Percentiles rank a stretch among this genome's conserved stretches.
These are phyloP conservation scores for Avahi laniger DNA, from an alignment of 2,797 vertebrate species.

Conservation along the genomic window DNA sequence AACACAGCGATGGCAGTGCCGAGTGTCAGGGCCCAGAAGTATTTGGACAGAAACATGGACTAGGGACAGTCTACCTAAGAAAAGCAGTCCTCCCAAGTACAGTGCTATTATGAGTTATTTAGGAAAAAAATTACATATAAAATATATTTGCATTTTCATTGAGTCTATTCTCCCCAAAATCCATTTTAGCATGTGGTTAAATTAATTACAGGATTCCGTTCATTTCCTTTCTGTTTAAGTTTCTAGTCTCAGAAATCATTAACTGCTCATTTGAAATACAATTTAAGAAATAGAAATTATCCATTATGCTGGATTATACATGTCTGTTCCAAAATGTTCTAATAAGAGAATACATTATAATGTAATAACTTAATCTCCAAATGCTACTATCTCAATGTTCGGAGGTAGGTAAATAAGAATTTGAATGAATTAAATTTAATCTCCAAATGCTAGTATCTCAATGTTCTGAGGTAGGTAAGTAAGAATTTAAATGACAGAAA, in stretches of 20 bases:
- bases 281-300: conserved; percentile 48
- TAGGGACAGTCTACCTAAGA: background rate
- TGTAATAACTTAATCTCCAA: conserved; percentile 16
- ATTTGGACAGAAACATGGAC: background rate
- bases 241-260: conserved; percentile 46
- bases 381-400: background rate
- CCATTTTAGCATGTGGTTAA: background rate
- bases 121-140: background rate
- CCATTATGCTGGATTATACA: background rate
- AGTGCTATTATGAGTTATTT: background rate
- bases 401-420: background rate
- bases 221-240: conserved; percentile 21
- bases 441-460: background rate
- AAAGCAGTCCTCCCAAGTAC: background rate
- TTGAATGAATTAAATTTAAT: background rate
- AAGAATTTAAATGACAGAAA: background rate
- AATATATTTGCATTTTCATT: background rate
- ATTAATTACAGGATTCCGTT: conserved; percentile 16
- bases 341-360: background rate
- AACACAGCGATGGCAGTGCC: background rate
- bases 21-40: too few relatives aligned
- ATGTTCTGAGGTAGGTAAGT: background rate
- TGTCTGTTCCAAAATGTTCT: conserved; percentile 9
- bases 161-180: background rate
- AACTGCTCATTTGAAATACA: conserved; percentile 51